These are phyloP conservation scores for Acrocephalus kingi DNA, from an alignment of 2,113 vertebrate genomes.

Conservation along the genomic window DNA sequence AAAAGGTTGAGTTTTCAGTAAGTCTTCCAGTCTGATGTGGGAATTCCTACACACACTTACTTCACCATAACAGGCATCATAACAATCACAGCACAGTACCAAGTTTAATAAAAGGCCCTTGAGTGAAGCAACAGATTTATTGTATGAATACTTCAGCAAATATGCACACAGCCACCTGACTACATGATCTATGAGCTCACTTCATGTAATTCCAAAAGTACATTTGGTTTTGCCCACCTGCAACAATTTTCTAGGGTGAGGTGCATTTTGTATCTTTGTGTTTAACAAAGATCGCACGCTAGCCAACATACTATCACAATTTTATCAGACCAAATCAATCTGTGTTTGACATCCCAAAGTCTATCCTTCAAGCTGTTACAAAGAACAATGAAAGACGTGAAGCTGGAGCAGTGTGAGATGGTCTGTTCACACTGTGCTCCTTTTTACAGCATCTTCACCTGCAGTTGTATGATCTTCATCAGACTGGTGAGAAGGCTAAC, in stretches of 20 bases:
- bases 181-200: neutral
- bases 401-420: neutral
- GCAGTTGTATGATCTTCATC: neutral
- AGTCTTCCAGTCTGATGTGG: neutral
- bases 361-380: neutral
- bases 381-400: neutral
- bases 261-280: neutral
- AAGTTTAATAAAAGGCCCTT: neutral
- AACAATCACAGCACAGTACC: neutral
- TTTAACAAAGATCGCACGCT: neutral
- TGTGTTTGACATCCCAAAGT: neutral
- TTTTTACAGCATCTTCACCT: neutral
- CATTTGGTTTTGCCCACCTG: neutral
- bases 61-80: neutral
- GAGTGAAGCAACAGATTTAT: neutral
- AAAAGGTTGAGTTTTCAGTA: neutral
- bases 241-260: slow-evolving; percentile 12
- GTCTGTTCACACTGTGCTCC: neutral
- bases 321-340: neutral
- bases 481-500: neutral
- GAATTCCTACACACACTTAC: neutral
- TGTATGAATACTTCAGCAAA: neutral
- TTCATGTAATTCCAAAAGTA: neutral
- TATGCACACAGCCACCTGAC: neutral
- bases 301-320: neutral